Evolutionary conservation across 2,888 invertebrate genomes (phyloP).

Genomic region (Drosophila aldrichi): DNA sequence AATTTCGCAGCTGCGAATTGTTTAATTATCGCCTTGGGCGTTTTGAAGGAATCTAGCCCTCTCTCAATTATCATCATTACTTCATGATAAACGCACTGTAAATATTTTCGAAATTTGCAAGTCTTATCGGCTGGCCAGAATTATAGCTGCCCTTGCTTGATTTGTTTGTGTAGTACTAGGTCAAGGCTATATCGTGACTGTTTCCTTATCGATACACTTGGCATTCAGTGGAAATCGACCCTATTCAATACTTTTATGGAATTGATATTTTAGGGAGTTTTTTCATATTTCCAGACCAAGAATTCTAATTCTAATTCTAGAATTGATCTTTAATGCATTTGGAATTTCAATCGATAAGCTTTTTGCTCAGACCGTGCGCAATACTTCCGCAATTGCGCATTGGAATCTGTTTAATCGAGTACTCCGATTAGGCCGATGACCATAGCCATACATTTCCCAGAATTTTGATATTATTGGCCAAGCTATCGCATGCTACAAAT

Average conservation of each 20-base stretch:
- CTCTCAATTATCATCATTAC: slow-evolving; percentile 1
- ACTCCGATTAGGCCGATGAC: slow-evolving; percentile 34
- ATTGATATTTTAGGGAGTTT: neutral
- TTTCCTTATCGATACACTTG: slow-evolving; percentile 33
- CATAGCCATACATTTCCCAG: slow-evolving; percentile 33
- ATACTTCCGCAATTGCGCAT: slow-evolving; percentile 54
- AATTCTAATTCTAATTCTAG: neutral
- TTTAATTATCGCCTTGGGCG: slow-evolving; percentile 2
- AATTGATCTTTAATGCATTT: slow-evolving; percentile 16
- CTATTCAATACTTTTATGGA: slow-evolving; percentile 29
- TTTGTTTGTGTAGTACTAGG: slow-evolving; percentile 59
- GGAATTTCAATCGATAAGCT: slow-evolving; percentile 34
- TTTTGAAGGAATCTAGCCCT: neutral
- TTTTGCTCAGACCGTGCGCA: neutral
- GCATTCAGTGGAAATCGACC: slow-evolving; percentile 45
- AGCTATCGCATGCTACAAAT: slow-evolving; percentile 14
- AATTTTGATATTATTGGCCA: slow-evolving; percentile 27
- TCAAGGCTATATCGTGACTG: slow-evolving; percentile 53
- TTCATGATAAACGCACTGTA: slow-evolving; percentile 18
- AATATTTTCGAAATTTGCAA: slow-evolving; percentile 17
- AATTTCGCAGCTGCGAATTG: slow-evolving; percentile 9
- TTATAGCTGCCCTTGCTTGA: slow-evolving; percentile 19
- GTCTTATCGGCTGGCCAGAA: slow-evolving; percentile 23
- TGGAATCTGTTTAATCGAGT: slow-evolving; percentile 33
- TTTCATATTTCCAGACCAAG: neutral